A percentile compares a stretch with the other conserved stretches of the same genome.
Evolutionary conservation across 1,140 invertebrate species (phyloP).

Genomic region (Pogonognathellus flavescens): DNA sequence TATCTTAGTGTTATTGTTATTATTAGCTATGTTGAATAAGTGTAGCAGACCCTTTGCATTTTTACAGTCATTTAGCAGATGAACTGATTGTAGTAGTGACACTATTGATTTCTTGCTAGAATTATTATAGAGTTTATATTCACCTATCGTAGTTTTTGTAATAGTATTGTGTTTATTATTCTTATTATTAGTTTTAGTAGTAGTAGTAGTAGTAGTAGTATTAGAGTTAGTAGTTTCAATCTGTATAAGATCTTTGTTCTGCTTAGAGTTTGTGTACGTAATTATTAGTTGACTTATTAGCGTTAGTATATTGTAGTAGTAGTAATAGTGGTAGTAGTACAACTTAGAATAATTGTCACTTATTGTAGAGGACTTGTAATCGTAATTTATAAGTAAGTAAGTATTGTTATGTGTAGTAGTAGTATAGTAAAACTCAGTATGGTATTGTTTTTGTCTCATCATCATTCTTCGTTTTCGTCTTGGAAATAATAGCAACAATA

Average conservation of each 20-base stretch:
- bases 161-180: neutral
- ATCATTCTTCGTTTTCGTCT: constrained; percentile 38
- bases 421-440: constrained; percentile 47
- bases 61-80: constrained; percentile 40
- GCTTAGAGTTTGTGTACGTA: constrained; percentile 17
- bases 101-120: constrained; percentile 42
- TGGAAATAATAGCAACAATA: constrained; percentile 32
- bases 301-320: neutral
- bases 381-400: neutral
- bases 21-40: constrained; percentile 33
- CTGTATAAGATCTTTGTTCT: constrained; percentile 50
- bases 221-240: constrained; percentile 31
- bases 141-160: constrained; percentile 2
- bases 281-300: constrained; percentile 36
- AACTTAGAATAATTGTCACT: constrained; percentile 44
- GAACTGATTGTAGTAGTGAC: constrained; percentile 36
- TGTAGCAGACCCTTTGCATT: constrained; percentile 37
- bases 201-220: neutral
- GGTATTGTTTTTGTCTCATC: constrained; percentile 44
- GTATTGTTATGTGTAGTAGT: no score
- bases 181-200: neutral
- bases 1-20: neutral
- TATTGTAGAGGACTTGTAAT: constrained; percentile 27
- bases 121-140: constrained; percentile 17
- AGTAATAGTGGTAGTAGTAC: neutral